phyloP scores from a whole-genome alignment of 2,113 vertebrate genomes.

The Callorhinus ursinus region DNA sequence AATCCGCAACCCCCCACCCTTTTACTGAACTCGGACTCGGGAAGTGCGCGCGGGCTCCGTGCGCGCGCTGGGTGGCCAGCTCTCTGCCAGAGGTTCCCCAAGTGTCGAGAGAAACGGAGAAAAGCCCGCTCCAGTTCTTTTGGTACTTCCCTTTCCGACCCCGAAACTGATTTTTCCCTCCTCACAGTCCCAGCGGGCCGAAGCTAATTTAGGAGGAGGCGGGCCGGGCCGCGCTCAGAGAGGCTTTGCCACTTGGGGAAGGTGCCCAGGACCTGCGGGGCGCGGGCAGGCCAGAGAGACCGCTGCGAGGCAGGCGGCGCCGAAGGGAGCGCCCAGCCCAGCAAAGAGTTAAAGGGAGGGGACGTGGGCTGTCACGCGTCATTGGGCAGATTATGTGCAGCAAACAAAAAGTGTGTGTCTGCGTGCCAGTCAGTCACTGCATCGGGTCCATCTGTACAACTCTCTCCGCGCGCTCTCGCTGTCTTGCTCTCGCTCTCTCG shows the following conservation, averaged over 20 bases:
- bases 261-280: neutral
- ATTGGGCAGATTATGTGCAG: slow-evolving; percentile 98
- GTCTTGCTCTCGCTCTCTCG: slow-evolving; percentile 35
- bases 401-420: slow-evolving; percentile 99
- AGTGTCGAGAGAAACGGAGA: neutral
- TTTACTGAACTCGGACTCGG: neutral
- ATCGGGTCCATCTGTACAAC: slow-evolving; percentile 92
- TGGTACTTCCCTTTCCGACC: neutral
- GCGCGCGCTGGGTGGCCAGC: neutral
- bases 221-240: neutral
- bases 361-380: slow-evolving; percentile 97
- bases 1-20: neutral
- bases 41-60: neutral
- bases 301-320: slow-evolving; percentile 54
- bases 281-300: neutral
- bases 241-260: neutral
- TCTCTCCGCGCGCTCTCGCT: slow-evolving; percentile 52
- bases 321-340: slow-evolving; percentile 78
- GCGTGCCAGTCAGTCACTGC: slow-evolving; percentile 95
- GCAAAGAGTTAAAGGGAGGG: slow-evolving; percentile 97
- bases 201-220: neutral
- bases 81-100: neutral
- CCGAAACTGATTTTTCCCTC: neutral
- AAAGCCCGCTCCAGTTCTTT: neutral
- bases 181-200: neutral